These are phyloP conservation scores for Climacteris rufus DNA, from an alignment of 2,113 vertebrate species.

Conservation along the genomic window DNA sequence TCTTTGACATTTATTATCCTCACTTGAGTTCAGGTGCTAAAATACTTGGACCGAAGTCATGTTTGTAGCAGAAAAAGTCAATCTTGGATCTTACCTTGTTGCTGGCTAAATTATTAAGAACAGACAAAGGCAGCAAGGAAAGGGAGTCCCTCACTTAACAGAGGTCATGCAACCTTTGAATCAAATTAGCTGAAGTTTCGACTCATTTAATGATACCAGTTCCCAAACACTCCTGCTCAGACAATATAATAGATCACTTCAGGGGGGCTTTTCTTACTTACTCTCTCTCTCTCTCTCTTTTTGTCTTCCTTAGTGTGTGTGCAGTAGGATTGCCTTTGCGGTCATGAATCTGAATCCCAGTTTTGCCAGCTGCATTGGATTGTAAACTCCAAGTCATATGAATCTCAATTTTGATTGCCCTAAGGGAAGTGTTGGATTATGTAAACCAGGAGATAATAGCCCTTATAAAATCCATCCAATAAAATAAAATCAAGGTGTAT, in stretches of 20 bases:
- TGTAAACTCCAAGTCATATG: constrained; percentile 68
- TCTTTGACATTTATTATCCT: constrained; percentile 91
- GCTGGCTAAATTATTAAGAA: constrained; percentile 73
- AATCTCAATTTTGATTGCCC: constrained; percentile 67
- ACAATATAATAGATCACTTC: constrained; percentile 70
- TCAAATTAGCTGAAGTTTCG: constrained; percentile 71
- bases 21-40: constrained; percentile 93
- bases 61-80: constrained; percentile 69
- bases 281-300: neutral
- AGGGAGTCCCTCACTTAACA: constrained; percentile 67
- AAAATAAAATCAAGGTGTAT: constrained; percentile 73
- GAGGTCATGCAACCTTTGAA: constrained; percentile 71
- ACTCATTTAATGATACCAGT: constrained; percentile 54
- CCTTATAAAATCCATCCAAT: constrained; percentile 72
- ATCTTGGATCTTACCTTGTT: constrained; percentile 64
- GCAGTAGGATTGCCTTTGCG: constrained; percentile 40
- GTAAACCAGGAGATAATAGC: constrained; percentile 75
- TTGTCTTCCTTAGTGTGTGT: neutral
- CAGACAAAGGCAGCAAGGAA: constrained; percentile 61
- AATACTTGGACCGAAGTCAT: constrained; percentile 83
- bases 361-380: constrained; percentile 62
- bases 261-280: constrained; percentile 3
- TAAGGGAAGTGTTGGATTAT: constrained; percentile 74
- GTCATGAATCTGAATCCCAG: constrained; percentile 61
- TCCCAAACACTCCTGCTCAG: constrained; percentile 54